phyloP scores from a whole-genome alignment of 92 coral and sea anemone genomes.

The Bergia sp. region DNA sequence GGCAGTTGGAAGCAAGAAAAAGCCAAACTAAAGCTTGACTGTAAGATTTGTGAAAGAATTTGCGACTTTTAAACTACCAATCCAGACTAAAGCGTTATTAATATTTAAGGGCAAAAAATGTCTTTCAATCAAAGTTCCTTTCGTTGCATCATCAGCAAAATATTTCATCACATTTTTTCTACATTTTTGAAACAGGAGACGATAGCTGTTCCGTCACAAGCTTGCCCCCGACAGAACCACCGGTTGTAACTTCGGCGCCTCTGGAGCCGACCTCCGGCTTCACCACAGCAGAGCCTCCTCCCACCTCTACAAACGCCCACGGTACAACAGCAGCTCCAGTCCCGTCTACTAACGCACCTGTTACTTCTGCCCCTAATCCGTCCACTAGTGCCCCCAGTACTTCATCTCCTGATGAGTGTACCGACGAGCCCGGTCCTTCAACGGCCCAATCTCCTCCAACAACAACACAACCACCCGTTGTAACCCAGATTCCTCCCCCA shows the following conservation, averaged over 20 bases:
- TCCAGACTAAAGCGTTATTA: too few relatives aligned
- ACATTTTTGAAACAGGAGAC: neutral
- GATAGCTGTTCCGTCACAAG: constrained; percentile 48
- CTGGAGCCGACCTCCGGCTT: neutral
- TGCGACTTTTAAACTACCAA: too few relatives aligned
- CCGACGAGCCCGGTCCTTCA: constrained; percentile 4
- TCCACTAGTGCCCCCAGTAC: constrained; percentile 26
- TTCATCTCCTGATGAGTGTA: constrained; percentile 18
- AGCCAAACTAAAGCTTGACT: too few relatives aligned
- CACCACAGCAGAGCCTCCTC: neutral
- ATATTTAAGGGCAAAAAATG: too few relatives aligned
- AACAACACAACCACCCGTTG: constrained; percentile 14
- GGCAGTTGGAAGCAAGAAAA: too few relatives aligned
- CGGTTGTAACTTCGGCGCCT: neutral
- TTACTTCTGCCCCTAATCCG: neutral
- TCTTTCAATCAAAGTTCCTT: too few relatives aligned
- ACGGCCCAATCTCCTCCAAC: neutral
- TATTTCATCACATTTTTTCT: neutral
- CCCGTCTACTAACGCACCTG: neutral
- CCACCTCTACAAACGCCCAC: neutral
- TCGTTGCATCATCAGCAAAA: too few relatives aligned
- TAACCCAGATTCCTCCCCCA: constrained; percentile 8
- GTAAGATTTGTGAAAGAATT: too few relatives aligned
- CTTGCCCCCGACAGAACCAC: constrained; percentile 16
- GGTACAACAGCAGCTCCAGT: neutral